A percentile compares a stretch with the other conserved stretches of the same genome.
Conservation (phyloP, 2,797 vertebrate species). For the Typhlichthys eigenmanni region DNA sequence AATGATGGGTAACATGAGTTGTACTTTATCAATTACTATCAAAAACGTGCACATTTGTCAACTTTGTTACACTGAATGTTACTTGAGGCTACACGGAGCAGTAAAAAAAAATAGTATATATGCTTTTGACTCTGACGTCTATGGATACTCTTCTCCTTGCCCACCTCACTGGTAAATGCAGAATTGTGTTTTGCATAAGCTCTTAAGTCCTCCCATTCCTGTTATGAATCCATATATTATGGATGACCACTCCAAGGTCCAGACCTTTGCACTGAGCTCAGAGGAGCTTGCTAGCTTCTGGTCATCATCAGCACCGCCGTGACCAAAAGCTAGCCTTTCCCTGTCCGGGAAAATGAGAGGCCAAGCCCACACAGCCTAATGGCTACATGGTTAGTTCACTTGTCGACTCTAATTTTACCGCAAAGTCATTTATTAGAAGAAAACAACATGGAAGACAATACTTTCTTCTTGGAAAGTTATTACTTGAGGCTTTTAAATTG, state of each 20-base stretch:
- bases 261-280: constrained; percentile 43
- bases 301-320: constrained; percentile 35
- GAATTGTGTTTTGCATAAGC: constrained; percentile 55
- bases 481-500: not conserved
- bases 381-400: constrained; percentile 33
- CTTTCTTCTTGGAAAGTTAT: constrained; percentile 18
- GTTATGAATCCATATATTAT: constrained; percentile 64
- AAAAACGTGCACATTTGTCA: no score
- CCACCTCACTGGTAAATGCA: constrained; percentile 53
- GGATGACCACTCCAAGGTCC: constrained; percentile 62
- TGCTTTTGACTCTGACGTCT: constrained; percentile 5
- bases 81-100: not conserved
- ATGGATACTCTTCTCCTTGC: constrained; percentile 32
- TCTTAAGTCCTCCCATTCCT: constrained; percentile 57
- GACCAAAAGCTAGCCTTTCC: constrained; percentile 42
- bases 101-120: not conserved
- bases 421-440: constrained; percentile 45
- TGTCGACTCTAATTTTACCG: constrained; percentile 34
- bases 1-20: no score
- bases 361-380: constrained; percentile 47
- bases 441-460: constrained; percentile 4
- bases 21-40: no score
- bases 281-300: constrained; percentile 31
- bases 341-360: constrained; percentile 52
- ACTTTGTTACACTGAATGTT: no score